phyloP scores from a whole-genome alignment of 30 jellyfish, hydroid and myxozoan genomes.

The Aurelia aurita region DNA sequence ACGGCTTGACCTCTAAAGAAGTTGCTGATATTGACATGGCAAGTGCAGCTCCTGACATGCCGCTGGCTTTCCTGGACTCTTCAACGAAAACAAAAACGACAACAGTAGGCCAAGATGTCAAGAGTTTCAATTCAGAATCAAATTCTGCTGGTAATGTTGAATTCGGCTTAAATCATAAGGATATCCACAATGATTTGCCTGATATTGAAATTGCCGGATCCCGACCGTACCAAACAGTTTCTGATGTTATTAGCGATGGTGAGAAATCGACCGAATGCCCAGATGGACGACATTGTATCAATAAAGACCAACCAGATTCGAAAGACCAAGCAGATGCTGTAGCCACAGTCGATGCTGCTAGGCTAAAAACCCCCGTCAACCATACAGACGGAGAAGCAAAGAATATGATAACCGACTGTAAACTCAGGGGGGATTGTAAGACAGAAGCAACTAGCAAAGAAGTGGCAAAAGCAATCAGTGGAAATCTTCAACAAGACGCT shows the following conservation, averaged over 20 bases:
- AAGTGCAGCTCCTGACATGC: slow-evolving; percentile 44
- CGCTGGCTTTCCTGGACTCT: slow-evolving; percentile 50
- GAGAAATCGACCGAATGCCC: slow-evolving; percentile 77
- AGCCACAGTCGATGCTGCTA: slow-evolving; percentile 43
- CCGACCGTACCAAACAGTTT: slow-evolving; percentile 86
- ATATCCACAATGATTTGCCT: slow-evolving; percentile 80
- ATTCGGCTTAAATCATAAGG: slow-evolving; percentile 71
- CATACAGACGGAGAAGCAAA: slow-evolving; percentile 57
- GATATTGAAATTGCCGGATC: slow-evolving; percentile 83
- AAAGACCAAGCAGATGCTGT: slow-evolving; percentile 17
- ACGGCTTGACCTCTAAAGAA: slow-evolving; percentile 36
- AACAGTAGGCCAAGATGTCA: slow-evolving; percentile 53
- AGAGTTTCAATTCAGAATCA: slow-evolving; percentile 68
- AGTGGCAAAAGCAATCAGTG: slow-evolving; percentile 57
- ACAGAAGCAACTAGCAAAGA: slow-evolving; percentile 99
- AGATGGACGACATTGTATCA: slow-evolving; percentile 86
- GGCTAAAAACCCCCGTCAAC: slow-evolving; percentile 48
- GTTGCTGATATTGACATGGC: slow-evolving; percentile 31
- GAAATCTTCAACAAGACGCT: slow-evolving; percentile 44
- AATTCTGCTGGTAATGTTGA: slow-evolving; percentile 47
- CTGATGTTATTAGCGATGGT: slow-evolving; percentile 87
- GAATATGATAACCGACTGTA: slow-evolving; percentile 79
- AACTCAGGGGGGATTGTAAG: slow-evolving; percentile 76
- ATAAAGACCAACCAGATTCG: slow-evolving; percentile 64
- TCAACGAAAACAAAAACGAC: slow-evolving; percentile 56